These are phyloP conservation scores for Bostrychus sinensis DNA, from an alignment of 2,113 vertebrate genomes.

Conservation along the genomic window DNA sequence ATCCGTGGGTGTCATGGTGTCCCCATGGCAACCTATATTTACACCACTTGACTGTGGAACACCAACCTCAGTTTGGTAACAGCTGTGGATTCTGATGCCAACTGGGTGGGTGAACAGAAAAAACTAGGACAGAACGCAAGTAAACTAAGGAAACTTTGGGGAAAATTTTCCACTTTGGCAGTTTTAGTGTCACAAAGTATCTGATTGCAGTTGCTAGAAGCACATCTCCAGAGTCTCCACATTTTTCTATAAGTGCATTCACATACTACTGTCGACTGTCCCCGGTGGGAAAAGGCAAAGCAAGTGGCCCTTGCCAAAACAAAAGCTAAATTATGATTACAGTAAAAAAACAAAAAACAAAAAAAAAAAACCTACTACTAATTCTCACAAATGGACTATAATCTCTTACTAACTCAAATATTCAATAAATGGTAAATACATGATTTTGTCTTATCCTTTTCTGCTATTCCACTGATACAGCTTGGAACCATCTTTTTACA, in stretches of 20 bases:
- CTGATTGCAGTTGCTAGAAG: constrained; percentile 73
- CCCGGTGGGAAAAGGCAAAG: no score
- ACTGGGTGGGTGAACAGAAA: constrained; percentile 26
- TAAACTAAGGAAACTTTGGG: background rate
- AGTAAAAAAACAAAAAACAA: no score
- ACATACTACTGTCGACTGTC: no score
- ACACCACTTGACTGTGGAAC: constrained; percentile 54
- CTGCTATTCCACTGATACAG: background rate
- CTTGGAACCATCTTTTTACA: background rate
- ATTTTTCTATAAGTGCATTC: constrained; percentile 49
- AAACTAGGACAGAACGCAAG: background rate
- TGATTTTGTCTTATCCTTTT: background rate
- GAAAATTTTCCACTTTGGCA: background rate
- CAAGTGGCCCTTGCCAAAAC: no score
- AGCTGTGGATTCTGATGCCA: constrained; percentile 55
- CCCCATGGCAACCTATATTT: constrained; percentile 80
- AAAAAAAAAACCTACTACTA: no score
- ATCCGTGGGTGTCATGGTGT: constrained; percentile 63
- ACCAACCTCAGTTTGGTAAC: constrained; percentile 52
- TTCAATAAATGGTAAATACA: no score
- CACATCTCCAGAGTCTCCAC: constrained; percentile 55
- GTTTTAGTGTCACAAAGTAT: constrained; percentile 26
- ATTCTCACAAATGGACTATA: constrained; percentile 26
- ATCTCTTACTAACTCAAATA: background rate
- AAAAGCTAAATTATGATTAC: no score